Evolutionary conservation across 2,888 invertebrate genomes (phyloP), one percentile per base, ranked within the genome.

Genomic region (Agrilus mali): DNA sequence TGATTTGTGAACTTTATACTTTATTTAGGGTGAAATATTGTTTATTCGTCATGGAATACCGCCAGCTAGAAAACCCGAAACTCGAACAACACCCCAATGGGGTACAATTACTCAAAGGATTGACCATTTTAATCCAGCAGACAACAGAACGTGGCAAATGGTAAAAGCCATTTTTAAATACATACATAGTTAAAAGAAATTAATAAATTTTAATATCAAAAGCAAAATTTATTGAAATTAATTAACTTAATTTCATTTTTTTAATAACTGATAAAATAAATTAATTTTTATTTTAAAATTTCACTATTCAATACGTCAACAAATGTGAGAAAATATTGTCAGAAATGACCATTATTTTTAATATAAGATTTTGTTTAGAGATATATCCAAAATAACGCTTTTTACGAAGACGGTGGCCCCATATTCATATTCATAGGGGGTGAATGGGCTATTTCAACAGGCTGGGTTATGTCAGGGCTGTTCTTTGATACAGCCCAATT

Each of bases 371-470:
- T 12, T 38, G 35, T 40, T 12, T 59, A 73, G 73, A 70, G 77
- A 15, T 77, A 71, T 54, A 69, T 69, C 62, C 67, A 70, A 50
- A 74, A 73, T 54, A 53, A 63, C 41, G 65, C 69, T 27, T 67
- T 68, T 16, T 65, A 59, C 14, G 65, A 65, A n/a, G 44, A 64
- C 2, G 73, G 73, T 4, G 73, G 69, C 1, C 80, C 82, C 0
- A 67, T 81, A 8, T 73, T 82, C 31, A 74, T 82, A 41, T 70
- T 72, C 58, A 68, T 89, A 36, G 87, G 85, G 0, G 86, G 87
- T 1, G 87, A 88, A 65, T 86, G 86, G 73, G 60, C 65, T 10
- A 83, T 86, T 47, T 63, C 67, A 1, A 58, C 73, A 0, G 71
- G 71, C 4, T 78, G 72, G 69, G 62, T 82, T 53, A 60, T 58